Evolutionary conservation across 1,140 invertebrate genomes (phyloP).

Genomic region (Nephila pilipes): DNA sequence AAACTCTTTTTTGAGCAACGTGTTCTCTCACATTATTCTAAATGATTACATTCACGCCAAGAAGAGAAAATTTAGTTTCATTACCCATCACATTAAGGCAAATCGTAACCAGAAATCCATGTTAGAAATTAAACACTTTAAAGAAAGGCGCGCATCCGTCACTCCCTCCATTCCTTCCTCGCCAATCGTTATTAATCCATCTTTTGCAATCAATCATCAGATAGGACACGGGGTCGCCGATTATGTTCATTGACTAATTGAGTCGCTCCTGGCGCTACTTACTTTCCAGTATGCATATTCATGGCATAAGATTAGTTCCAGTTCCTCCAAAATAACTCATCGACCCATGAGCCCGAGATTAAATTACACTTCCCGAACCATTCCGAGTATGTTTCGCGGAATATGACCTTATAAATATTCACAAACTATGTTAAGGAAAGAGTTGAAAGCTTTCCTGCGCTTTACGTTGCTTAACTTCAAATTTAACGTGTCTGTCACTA

Average conservation of each 20-base stretch:
- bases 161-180: neutral
- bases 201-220: neutral
- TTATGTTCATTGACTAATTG: neutral
- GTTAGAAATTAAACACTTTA: neutral
- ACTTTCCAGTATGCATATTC: neutral
- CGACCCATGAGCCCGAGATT: neutral
- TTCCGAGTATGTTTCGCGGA: neutral
- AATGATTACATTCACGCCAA: neutral
- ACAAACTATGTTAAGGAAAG: neutral
- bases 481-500: neutral
- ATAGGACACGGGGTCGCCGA: neutral
- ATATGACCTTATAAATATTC: slow-evolving; percentile 2
- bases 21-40: too few species aligned
- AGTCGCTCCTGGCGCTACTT: neutral
- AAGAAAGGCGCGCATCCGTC: neutral
- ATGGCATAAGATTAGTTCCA: neutral
- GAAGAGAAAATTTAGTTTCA: neutral
- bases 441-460: neutral
- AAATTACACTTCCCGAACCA: neutral
- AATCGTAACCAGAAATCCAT: neutral
- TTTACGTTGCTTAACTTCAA: neutral
- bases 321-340: neutral
- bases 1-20: too few species aligned
- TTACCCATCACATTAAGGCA: neutral
- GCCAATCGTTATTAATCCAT: slow-evolving; percentile 1